Percentiles rank a stretch among this genome's conserved stretches.
Evolutionary conservation across 2,113 vertebrate species (phyloP).

Genomic region (Hippocampus zosterae): DNA sequence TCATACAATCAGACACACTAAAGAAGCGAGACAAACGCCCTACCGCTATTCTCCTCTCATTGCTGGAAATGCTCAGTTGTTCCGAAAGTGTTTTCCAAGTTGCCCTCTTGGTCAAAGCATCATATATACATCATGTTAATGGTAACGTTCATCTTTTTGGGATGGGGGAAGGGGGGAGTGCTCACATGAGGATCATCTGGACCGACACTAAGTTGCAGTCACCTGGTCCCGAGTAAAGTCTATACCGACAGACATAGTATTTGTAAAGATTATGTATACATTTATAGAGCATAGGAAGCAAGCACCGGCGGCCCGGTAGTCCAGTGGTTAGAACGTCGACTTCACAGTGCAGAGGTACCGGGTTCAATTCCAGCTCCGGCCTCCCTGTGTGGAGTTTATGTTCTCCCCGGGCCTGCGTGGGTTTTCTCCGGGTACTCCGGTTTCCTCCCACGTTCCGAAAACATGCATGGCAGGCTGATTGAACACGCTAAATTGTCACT

Average conservation of each 20-base stretch:
- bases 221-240: neutral
- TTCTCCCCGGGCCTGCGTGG: too few relatives aligned
- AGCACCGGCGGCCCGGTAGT: too few relatives aligned
- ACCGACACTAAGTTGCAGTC: neutral
- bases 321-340: too few relatives aligned
- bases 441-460: too few relatives aligned
- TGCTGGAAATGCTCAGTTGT: neutral
- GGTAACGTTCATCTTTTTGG: neutral
- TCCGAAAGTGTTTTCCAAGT: neutral
- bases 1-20: constrained; percentile 4
- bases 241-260: neutral
- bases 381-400: too few relatives aligned
- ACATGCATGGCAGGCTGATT: too few relatives aligned
- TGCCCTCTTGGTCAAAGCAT: neutral
- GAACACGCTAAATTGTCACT: too few relatives aligned
- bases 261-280: neutral
- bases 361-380: too few relatives aligned
- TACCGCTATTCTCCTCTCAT: neutral
- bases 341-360: too few relatives aligned
- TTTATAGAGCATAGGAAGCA: too few relatives aligned
- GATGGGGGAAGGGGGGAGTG: too few relatives aligned
- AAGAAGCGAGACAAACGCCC: neutral
- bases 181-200: neutral
- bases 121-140: neutral
- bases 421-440: too few relatives aligned